Evolutionary conservation across 2,888 invertebrate species (phyloP), one percentile per base, ranked within the genome.

Genomic region (Gastrophysa polygoni): DNA sequence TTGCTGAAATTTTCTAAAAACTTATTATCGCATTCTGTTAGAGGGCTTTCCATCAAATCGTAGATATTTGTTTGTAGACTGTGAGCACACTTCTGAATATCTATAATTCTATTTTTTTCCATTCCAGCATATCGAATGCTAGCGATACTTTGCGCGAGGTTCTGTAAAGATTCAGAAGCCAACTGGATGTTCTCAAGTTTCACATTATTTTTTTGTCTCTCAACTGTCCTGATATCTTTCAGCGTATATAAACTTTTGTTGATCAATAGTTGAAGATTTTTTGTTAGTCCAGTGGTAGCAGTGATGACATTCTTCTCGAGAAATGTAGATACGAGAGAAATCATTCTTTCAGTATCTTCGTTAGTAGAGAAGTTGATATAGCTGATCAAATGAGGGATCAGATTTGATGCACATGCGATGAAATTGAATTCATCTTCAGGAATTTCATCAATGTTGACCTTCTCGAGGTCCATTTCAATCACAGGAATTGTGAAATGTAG

Each of bases 11-110:
- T 73, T 55, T 72, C 70, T 38, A 77, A 59, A 48, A 73, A 71
- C 32, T 73, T 73, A 2, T 73, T 67, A 51, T 78, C 75, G 21
- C 64, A 64, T 48, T 74, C 74, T 7, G 68, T 66, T 14, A 80
- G 58, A 16, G 69, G 63, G 16, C 67, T 32, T 50, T 79, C 79
- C 18, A 76, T 72, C 44, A 81, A 71, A 68, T 81, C 80, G 46
- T 80, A 78, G 1, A 78, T 67, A 1, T 73, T 68, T 50, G 73
- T 79, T 72, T 81, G 80, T n/a, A 81, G 55, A 1, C 72, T 69
- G 63, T 77, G 73, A 11, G 81, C 66, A 8, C 74, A 72, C 59
- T 77, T 77, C 67, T 81, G 80, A 1, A 81, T 64, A 8, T 72
- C 63, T 20, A 75, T 61, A 6, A 79, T 67, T 29, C 68, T 61